Percentiles rank a stretch among this genome's conserved stretches.
phyloP scores from a whole-genome alignment of 2,113 vertebrate genomes.

The Noturus placidus region DNA sequence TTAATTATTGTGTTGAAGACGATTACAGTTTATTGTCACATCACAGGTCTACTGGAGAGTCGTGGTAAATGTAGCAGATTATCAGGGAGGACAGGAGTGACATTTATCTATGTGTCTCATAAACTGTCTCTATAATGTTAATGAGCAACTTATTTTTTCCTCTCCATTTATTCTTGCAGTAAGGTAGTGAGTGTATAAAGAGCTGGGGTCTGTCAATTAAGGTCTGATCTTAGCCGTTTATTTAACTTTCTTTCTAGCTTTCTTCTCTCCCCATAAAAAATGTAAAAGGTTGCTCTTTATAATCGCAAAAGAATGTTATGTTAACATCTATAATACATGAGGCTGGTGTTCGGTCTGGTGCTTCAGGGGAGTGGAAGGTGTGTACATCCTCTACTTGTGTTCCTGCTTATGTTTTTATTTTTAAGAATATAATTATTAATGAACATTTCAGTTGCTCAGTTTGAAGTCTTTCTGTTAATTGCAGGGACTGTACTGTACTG shows the following conservation, averaged over 20 bases:
- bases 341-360: neutral
- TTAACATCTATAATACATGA: neutral
- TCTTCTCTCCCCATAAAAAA: neutral
- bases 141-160: neutral
- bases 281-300: neutral
- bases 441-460: neutral
- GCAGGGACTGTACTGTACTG: conserved; percentile 3
- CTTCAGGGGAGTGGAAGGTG: neutral
- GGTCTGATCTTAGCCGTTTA: neutral
- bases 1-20: neutral
- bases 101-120: neutral
- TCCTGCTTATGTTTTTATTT: neutral
- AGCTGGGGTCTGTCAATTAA: neutral
- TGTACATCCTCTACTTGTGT: neutral
- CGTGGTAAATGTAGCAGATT: neutral
- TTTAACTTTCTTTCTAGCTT: neutral
- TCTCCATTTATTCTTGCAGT: neutral
- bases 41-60: neutral
- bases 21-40: neutral
- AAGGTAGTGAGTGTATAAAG: neutral
- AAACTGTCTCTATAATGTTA: neutral
- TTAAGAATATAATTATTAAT: neutral
- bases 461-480: neutral
- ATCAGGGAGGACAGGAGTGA: neutral
- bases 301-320: neutral